Conservation (phyloP, 2,797 vertebrate species). For the Pseudocheirus occidentalis region DNA sequence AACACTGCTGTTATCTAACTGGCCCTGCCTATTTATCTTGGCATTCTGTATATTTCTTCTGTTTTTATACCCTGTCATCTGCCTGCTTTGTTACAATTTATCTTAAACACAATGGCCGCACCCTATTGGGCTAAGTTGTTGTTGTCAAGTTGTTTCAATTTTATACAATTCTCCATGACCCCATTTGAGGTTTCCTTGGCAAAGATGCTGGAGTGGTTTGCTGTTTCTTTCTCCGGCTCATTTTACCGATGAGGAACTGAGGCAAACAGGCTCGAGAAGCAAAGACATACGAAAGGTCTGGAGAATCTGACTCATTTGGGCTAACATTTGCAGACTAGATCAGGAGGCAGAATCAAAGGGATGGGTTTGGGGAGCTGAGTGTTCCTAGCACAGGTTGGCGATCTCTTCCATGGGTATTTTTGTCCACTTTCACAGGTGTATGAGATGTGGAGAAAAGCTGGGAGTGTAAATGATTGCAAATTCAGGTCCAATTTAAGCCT, state of each 20-base stretch:
- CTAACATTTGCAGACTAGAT: not conserved
- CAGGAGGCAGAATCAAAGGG: not conserved
- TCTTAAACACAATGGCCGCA: not conserved
- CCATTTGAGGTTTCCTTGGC: not conserved
- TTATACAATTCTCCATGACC: not conserved
- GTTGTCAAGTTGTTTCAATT: not conserved
- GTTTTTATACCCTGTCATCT: not conserved
- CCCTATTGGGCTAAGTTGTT: not conserved
- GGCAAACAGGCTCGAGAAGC: not conserved
- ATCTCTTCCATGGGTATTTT: not conserved
- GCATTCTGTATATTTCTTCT: not conserved
- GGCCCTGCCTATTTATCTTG: not conserved
- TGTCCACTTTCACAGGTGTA: not conserved
- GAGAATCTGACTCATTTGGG: not conserved
- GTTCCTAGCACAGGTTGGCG: not conserved
- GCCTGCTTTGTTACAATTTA: not conserved
- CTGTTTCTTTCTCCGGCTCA: not conserved
- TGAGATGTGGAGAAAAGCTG: not conserved
- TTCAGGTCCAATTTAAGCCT: not conserved
- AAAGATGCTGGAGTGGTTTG: not conserved
- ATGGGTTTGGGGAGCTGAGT: not conserved
- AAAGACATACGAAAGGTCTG: not conserved
- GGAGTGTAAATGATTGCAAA: not conserved
- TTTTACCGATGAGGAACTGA: not conserved
- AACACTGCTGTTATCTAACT: not conserved